Conservation (phyloP, 2,797 vertebrate species). For the Melanotaenia nigrans region DNA sequence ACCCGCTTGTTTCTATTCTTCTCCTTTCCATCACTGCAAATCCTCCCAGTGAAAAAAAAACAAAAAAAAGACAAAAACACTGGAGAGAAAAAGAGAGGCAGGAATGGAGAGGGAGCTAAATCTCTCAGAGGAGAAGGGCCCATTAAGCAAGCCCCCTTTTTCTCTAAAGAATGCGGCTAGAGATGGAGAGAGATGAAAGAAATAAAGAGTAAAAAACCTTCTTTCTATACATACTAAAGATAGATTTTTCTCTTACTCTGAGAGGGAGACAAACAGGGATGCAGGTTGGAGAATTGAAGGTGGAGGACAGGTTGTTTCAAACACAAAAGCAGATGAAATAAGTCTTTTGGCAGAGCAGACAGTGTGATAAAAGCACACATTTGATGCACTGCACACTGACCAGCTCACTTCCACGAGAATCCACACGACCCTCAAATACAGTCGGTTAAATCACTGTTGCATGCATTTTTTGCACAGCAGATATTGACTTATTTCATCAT, state of each 20-base stretch:
- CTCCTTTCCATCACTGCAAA: conserved; percentile 59
- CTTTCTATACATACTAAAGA: conserved; percentile 75
- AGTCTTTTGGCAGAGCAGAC: conserved; percentile 66
- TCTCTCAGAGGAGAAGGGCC: conserved; percentile 69
- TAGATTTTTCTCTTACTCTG: conserved; percentile 64
- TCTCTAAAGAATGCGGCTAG: conserved; percentile 69
- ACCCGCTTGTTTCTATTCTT: conserved; percentile 56
- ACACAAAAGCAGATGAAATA: conserved; percentile 81
- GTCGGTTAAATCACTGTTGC: conserved; percentile 34
- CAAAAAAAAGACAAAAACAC: conserved; percentile 52
- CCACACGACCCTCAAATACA: conserved; percentile 9
- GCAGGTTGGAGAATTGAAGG: conserved; percentile 60
- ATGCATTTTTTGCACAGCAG: conserved; percentile 23
- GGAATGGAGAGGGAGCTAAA: conserved; percentile 58
- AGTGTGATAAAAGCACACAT: conserved; percentile 39
- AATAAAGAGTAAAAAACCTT: conserved; percentile 27
- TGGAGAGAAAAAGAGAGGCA: conserved; percentile 64
- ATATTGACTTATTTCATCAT: conserved; percentile 44
- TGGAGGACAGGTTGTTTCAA: conserved; percentile 77
- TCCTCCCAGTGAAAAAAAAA: conserved; percentile 50
- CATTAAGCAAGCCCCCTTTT: conserved; percentile 67
- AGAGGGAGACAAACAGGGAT: conserved; percentile 64
- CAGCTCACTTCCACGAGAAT: conserved; percentile 15
- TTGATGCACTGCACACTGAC: conserved; percentile 15
- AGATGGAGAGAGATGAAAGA: conserved; percentile 83